These are phyloP conservation scores for Drosophila merina DNA, from an alignment of 2,888 invertebrate species.

Conservation along the genomic window DNA sequence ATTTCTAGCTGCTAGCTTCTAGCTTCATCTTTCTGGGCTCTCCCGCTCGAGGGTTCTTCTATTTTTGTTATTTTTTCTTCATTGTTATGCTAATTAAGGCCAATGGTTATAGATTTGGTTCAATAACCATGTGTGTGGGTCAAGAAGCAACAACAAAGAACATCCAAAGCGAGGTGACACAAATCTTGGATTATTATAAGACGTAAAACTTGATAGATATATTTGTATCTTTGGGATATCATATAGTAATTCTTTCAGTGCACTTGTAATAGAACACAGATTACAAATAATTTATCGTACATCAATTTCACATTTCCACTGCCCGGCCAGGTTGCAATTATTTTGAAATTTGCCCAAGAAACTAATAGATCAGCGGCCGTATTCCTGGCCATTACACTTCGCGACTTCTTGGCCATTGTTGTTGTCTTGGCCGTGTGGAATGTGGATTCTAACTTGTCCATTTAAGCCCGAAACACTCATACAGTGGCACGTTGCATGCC, in stretches of 20 bases:
- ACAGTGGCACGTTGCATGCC: constrained; percentile 22
- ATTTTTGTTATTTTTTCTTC: constrained; percentile 44
- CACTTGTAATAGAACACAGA: constrained; percentile 19
- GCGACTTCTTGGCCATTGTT: constrained; percentile 56
- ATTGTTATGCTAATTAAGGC: constrained; percentile 80
- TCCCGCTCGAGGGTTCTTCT: constrained; percentile 47
- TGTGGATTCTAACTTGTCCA: constrained; percentile 77
- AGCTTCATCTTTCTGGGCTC: constrained; percentile 45
- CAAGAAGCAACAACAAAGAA: constrained; percentile 3
- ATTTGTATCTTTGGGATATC: too few relatives aligned
- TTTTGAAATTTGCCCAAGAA: constrained; percentile 70
- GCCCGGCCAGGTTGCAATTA: constrained; percentile 59
- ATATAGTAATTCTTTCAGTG: not conserved
- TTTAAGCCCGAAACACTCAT: constrained; percentile 65
- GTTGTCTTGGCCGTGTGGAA: constrained; percentile 59
- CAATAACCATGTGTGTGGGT: constrained; percentile 53
- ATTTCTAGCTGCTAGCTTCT: constrained; percentile 49
- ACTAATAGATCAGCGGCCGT: constrained; percentile 65
- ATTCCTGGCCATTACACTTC: constrained; percentile 51
- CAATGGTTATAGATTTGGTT: constrained; percentile 69
- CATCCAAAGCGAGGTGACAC: constrained; percentile 20
- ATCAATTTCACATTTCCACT: constrained; percentile 52
- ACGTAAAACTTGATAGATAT: too few relatives aligned
- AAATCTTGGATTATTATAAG: constrained; percentile 3
- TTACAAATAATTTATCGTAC: constrained; percentile 63